phyloP scores from a whole-genome alignment of 2,797 vertebrate species.

The Phrynocephalus guinanensis region DNA sequence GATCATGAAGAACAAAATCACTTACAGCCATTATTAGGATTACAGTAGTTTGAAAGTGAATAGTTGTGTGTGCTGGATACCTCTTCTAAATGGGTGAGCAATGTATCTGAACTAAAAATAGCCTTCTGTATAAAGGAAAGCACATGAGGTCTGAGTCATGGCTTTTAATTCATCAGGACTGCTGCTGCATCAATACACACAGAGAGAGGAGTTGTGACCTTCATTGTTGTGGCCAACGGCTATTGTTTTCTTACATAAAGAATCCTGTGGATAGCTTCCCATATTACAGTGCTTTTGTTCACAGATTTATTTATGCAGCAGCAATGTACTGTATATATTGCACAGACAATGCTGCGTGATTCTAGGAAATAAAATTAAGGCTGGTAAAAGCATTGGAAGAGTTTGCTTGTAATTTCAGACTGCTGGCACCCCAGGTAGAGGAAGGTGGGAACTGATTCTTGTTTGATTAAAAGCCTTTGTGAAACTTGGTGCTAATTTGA shows the following conservation, averaged over 20 bases:
- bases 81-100: background rate
- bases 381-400: background rate
- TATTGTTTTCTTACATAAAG: constrained; percentile 15
- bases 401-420: background rate
- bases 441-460: background rate
- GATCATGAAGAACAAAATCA: background rate
- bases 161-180: constrained; percentile 26
- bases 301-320: background rate
- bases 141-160: background rate
- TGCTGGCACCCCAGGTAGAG: no score
- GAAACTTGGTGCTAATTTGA: background rate
- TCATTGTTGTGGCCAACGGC: background rate
- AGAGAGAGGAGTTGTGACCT: background rate
- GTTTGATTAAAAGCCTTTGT: constrained; percentile 3
- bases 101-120: constrained; percentile 29
- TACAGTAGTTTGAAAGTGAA: background rate
- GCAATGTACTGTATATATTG: no score
- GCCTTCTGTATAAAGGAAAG: constrained; percentile 9
- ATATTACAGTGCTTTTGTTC: background rate
- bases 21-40: background rate
- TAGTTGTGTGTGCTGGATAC: background rate
- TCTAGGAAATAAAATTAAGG: background rate
- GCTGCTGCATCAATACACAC: background rate
- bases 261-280: background rate
- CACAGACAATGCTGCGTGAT: background rate